Base-by-base conservation (phyloP, 2,113 vertebrate genomes). In the Lophura nycthemera region DNA sequence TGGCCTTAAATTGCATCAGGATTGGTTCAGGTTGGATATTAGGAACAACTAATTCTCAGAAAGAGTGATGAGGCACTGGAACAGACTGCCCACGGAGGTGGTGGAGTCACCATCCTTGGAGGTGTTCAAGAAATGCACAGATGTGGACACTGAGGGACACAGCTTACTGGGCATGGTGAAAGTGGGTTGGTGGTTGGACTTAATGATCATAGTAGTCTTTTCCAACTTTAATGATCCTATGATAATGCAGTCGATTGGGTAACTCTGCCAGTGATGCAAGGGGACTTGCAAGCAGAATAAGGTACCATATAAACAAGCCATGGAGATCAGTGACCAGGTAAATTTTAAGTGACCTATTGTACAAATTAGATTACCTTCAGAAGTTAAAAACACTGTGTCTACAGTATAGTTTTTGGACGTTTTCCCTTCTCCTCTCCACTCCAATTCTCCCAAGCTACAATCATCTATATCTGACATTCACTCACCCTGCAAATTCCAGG, bases 191-290 rank as follows among this genome's bases (percentile, higher is more conserved):
- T 54, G 52, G 52, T 54, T 29, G 27, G 52, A 54, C 52, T 54
- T 29, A 5, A 54, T 29, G 27, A 29, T 16, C 52, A 29, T 29
- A 5, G 27, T 29, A 27, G 8, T 54, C 15, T 54, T 29, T 54
- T 54, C 24, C 27, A 54, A 54, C 27, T 14, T 29, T 54, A 54
- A 16, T 16, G 52, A 29, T 54, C 29, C 52, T 54, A 16, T 16
- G 25, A 82, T 10, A 1, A 0, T 27, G 21, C 0, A 0, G 64
- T 10, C 84, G 34, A 32, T 38, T 14, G 45, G 34, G 38, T 52
- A 75, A 84, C 32, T 56, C 16, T 34, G 30, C 27, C 47, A 42
- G 70, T n/a, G 13, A 27, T 47, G 11, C 30, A 42, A 72, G 17
- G 8, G 30, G 63, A 59, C 13, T 47, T 69, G 16, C 21, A 93